These are phyloP conservation scores for Ochlodes sylvanus DNA, from an alignment of 2,888 invertebrate genomes.

Conservation along the genomic window DNA sequence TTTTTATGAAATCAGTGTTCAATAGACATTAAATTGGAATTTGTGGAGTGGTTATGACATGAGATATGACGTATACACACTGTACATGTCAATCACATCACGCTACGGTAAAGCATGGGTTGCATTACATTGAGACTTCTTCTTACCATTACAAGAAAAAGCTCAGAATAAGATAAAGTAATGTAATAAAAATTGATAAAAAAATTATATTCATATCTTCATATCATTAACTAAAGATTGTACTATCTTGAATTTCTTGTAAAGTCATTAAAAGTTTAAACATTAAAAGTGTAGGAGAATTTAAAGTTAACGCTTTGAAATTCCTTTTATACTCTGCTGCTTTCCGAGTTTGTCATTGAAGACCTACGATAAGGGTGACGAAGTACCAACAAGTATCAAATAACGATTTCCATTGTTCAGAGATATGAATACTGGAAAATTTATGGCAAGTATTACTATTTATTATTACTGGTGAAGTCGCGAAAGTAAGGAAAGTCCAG, in stretches of 20 bases:
- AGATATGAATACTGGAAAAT: slow-evolving; percentile 2
- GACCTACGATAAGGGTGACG: slow-evolving; percentile 5
- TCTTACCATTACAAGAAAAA: too few relatives aligned
- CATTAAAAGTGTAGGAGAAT: slow-evolving; percentile 44
- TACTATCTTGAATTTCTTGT: slow-evolving; percentile 39
- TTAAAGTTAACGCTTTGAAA: slow-evolving; percentile 40
- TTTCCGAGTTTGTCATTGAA: slow-evolving; percentile 23
- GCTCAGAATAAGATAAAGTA: too few relatives aligned
- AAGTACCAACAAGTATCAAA: not conserved
- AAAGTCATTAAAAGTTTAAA: slow-evolving; percentile 46
- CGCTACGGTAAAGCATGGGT: too few relatives aligned
- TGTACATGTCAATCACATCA: too few relatives aligned
- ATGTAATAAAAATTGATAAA: too few relatives aligned
- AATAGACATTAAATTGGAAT: not conserved
- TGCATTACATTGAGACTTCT: too few relatives aligned
- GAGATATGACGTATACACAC: too few relatives aligned
- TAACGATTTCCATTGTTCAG: too few relatives aligned
- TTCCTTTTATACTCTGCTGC: slow-evolving; percentile 34
- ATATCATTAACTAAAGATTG: slow-evolving; percentile 20
- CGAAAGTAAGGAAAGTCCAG: too few relatives aligned
- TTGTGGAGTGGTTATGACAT: too few relatives aligned
- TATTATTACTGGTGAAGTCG: too few relatives aligned
- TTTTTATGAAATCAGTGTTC: not conserved
- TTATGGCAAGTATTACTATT: too few relatives aligned
- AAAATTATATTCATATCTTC: not conserved